Base-by-base conservation (phyloP, 1,140 invertebrate genomes). In the Grapholita molesta region DNA sequence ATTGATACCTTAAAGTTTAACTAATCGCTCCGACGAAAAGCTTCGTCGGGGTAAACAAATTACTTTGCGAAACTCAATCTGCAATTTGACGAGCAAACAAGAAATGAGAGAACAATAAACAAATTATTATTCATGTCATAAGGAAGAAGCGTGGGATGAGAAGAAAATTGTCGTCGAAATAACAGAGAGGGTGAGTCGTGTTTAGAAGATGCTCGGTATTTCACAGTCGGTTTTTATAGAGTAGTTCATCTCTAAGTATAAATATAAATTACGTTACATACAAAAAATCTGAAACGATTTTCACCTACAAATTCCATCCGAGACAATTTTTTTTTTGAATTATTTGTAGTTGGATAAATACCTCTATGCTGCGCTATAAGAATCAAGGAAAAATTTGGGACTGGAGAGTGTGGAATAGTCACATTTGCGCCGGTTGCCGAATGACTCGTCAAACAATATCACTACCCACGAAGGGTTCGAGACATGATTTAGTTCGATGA, bases 81-180 rank as follows among this genome's bases (percentile, higher is more conserved):
- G 67, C 69, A 77, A 78, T 76, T 79, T 79, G 68, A 67, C 67
- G 57, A 67, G 70, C 73, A 75, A 76, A 73, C 75, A 76, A 72
- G 69, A 77, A 77, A 80, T 75, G 79, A 76, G 71, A 78, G 78
- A 73, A 82, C 80, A 79, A 82, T 79, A 82, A 82, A 82, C 78
- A 82, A 82, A 82, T 82, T 82, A 78, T 77, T 79, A 82, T 82
- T 82, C 79, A 79, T 74, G 79, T 76, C 73, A 71, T 73, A 73
- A 78, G 73, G 64, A 66, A 72, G 67, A 69, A 70, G 33, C 35
- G 67, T 72, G 75, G 66, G 70, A 70, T 72, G 70, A 71, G 75
- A 73, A 69, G 72, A 72, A 73, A 73, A 74, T 74, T 72, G 73
- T 68, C 48, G 66, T 67, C 70, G 75, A 68, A 71, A 73, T 72